These are phyloP conservation scores for Cephalopholis sonnerati DNA, from an alignment of 2,113 vertebrate species.

Conservation along the genomic window DNA sequence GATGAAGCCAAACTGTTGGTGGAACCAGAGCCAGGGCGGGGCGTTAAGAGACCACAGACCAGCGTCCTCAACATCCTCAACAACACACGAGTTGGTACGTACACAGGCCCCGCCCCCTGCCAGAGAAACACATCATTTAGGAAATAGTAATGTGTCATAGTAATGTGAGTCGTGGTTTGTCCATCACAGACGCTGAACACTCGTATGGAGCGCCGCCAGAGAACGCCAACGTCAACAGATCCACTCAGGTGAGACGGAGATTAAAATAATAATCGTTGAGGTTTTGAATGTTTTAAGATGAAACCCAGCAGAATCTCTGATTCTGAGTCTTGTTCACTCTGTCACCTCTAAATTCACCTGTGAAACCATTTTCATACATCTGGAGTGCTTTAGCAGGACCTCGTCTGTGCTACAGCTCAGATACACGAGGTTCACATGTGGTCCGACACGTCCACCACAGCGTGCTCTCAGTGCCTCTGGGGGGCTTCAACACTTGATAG, in stretches of 20 bases:
- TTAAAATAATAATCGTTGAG: too few relatives aligned
- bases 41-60: slow-evolving; percentile 40
- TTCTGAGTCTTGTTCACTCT: too few relatives aligned
- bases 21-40: slow-evolving; percentile 32
- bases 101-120: background rate
- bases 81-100: slow-evolving; percentile 66
- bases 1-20: slow-evolving; percentile 65
- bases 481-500: too few relatives aligned
- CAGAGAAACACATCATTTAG: background rate
- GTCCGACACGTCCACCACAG: too few relatives aligned
- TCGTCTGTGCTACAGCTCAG: too few relatives aligned
- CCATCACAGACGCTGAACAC: slow-evolving; percentile 63
- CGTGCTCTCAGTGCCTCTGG: too few relatives aligned
- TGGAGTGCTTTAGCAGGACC: too few relatives aligned
- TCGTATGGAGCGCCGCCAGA: slow-evolving; percentile 55
- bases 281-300: too few relatives aligned
- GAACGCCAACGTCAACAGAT: fast-evolving
- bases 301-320: too few relatives aligned
- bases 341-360: too few relatives aligned
- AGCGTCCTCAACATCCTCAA: slow-evolving; percentile 75
- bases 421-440: too few relatives aligned
- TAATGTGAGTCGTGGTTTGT: background rate
- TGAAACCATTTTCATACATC: too few relatives aligned
- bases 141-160: background rate
- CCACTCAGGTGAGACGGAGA: slow-evolving; percentile 42